phyloP scores from a whole-genome alignment of 1,140 invertebrate species.

The Drosophila pandora region DNA sequence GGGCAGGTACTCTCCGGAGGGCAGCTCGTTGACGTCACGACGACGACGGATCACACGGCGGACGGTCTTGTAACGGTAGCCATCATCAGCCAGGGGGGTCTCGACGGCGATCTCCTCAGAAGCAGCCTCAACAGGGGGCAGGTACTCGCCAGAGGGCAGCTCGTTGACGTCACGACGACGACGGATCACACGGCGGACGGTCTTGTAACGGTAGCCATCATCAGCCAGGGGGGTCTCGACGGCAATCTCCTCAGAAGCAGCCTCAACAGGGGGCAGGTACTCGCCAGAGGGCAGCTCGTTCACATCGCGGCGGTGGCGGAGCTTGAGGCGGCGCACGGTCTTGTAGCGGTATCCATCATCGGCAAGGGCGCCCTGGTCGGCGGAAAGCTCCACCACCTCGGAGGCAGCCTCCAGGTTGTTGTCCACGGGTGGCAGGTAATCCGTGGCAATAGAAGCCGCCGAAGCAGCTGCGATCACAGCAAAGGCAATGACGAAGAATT shows the following conservation, averaged over 20 bases:
- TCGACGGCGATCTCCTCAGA: constrained; percentile 36
- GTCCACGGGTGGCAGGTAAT: constrained; percentile 79
- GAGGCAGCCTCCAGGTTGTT: constrained; percentile 65
- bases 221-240: constrained; percentile 46
- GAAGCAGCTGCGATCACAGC: constrained; percentile 80
- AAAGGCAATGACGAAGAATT: constrained; percentile 80
- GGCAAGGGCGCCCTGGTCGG: constrained; percentile 59
- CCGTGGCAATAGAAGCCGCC: constrained; percentile 73
- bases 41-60: constrained; percentile 66
- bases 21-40: constrained; percentile 66
- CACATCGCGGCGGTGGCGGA: constrained; percentile 75
- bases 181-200: constrained; percentile 65
- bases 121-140: constrained; percentile 59
- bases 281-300: constrained; percentile 55
- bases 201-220: constrained; percentile 75
- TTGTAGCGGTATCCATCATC: constrained; percentile 82
- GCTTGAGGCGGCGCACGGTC: constrained; percentile 67
- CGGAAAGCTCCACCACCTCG: constrained; percentile 48
- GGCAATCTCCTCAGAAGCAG: constrained; percentile 33
- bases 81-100: constrained; percentile 55
- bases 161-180: constrained; percentile 70
- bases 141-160: constrained; percentile 52
- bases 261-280: constrained; percentile 61
- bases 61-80: constrained; percentile 72
- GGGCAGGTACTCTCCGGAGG: constrained; percentile 60